Conservation (phyloP, 1,140 invertebrate species). For the Drosophila triauraria region DNA sequence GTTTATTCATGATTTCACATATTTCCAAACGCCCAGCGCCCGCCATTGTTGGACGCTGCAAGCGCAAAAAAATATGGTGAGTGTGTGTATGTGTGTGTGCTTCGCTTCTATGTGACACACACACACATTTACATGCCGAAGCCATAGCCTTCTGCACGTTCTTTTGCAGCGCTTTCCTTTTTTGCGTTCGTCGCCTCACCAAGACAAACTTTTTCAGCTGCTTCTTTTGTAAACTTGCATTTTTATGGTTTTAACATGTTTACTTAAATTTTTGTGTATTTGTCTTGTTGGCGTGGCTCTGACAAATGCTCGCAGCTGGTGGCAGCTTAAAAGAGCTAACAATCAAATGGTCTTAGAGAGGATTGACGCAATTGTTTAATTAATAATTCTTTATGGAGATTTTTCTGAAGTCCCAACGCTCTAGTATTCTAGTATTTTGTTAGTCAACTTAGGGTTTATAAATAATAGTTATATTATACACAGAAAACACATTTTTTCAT, state of each 20-base stretch:
- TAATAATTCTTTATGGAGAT: not conserved
- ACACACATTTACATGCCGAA: conserved; percentile 31
- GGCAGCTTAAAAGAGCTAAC: conserved; percentile 3
- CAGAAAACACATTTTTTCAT: not conserved
- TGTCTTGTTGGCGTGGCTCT: conserved; percentile 76
- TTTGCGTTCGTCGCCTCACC: conserved; percentile 23
- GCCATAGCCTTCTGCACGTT: conserved; percentile 62
- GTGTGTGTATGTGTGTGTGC: conserved; percentile 11
- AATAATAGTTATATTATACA: too few relatives aligned
- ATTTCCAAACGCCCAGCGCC: conserved; percentile 49
- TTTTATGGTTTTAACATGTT: conserved; percentile 83
- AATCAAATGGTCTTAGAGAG: conserved; percentile 4
- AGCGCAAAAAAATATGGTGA: conserved; percentile 72
- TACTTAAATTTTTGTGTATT: conserved; percentile 80
- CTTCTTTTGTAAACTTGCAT: conserved; percentile 59
- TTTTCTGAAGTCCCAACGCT: too few relatives aligned
- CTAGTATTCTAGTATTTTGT: too few relatives aligned
- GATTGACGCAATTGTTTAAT: conserved; percentile 2
- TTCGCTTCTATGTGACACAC: conserved; percentile 35
- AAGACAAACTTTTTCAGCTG: conserved; percentile 49
- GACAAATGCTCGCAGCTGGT: conserved; percentile 63
- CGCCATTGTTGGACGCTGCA: conserved; percentile 40
- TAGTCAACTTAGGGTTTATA: too few relatives aligned
- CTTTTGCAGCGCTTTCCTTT: conserved; percentile 52
- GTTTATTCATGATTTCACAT: conserved; percentile 84